Percentiles rank a stretch among this genome's conserved stretches.
phyloP scores from a whole-genome alignment of 2,888 invertebrate genomes.

The Apodemia mormo region DNA sequence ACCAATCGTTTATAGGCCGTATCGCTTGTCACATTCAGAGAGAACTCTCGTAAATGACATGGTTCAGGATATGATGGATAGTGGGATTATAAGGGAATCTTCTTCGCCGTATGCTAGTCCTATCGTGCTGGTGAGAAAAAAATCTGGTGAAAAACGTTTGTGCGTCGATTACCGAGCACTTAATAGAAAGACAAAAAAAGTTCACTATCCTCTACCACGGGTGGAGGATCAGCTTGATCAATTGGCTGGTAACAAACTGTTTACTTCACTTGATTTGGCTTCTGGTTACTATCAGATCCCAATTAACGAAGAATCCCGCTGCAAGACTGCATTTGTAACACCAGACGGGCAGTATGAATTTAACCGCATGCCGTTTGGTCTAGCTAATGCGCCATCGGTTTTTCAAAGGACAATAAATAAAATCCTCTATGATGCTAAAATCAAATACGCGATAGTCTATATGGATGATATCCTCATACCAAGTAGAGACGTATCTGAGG shows the following conservation, averaged over 20 bases:
- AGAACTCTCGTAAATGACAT: not conserved
- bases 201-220: not conserved
- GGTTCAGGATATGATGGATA: conserved; percentile 34
- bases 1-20: not conserved
- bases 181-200: not conserved
- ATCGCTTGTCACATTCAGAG: not conserved
- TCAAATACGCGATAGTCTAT: conserved; percentile 16
- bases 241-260: not conserved
- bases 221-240: not conserved
- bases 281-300: not conserved
- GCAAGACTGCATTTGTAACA: conserved; percentile 46
- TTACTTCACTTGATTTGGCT: not conserved
- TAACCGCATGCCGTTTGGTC: conserved; percentile 48
- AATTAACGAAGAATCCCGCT: conserved; percentile 36
- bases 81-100: conserved; percentile 31
- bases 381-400: conserved; percentile 51
- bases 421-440: conserved; percentile 26
- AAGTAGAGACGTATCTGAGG: conserved; percentile 20
- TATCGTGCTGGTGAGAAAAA: conserved; percentile 38
- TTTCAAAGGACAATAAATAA: conserved; percentile 26
- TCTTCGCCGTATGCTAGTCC: conserved; percentile 38
- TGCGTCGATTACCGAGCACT: not conserved
- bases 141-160: conserved; percentile 37
- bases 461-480: conserved; percentile 40
- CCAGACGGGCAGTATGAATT: conserved; percentile 28